Base-by-base conservation (phyloP, 1,140 invertebrate genomes). In the Saccostrea glomerata region DNA sequence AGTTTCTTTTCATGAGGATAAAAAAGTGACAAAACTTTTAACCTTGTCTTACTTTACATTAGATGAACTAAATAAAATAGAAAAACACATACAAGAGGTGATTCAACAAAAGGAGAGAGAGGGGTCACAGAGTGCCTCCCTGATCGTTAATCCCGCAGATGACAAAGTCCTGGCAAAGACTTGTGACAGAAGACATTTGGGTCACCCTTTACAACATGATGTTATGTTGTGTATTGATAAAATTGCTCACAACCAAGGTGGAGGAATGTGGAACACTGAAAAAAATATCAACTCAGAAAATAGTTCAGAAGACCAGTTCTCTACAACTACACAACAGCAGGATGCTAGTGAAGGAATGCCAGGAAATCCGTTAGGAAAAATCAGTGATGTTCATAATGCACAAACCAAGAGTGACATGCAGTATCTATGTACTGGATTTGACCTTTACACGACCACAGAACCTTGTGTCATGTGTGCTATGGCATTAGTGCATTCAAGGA, bases 391-490 rank as follows among this genome's bases (percentile, higher is more conserved):
- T 6, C 47, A 47, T 47, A 47, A 47, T 47, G 47, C 6, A 15
- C 17, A 30, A 47, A 30, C 15, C 23, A 56, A 17, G 55, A 84
- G 84, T 85, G 90, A 89, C 86, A 89, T 86, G 25, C 93, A 95
- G 0, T 99, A 99, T 94, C 95, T 99, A 9, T 98, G 98, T 94
- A 99, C 98, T 0, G 97, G 97, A 13, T 98, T 98, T 95, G 97
- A 98, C 95, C 94, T 97, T 1, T 99, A 98, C 93, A 93, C 98
- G 17, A 96, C 97, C 2, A 96, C 96, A 87, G 98, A 99, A 93
- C 98, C 98, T 0, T 99, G 98, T 95, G 93, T 97, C 2, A 98
- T 99, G 96, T 96, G 98, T 95, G 96, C 98, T 0, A 99, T 99
- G 98, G 98, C 97, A 0, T 94, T 99, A 82, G 96, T 99, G 0